Base-by-base conservation (phyloP, 2,888 invertebrate genomes). In the Eucera pruinosa region DNA sequence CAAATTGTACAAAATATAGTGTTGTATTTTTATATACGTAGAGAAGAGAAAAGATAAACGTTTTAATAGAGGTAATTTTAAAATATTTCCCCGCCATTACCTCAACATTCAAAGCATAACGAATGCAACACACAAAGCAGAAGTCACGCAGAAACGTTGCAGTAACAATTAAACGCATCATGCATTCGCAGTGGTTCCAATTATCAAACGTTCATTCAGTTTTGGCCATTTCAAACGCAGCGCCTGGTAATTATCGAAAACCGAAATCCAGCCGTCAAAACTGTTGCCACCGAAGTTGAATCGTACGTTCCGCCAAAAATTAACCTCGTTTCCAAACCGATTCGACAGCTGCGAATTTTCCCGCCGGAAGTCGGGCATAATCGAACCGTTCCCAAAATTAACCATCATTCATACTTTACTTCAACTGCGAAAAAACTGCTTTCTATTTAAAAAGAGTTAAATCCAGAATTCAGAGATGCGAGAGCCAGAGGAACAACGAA, bases 241-340 rank as follows among this genome's bases (percentile, higher is more conserved):
- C 58, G 20, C 39, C 20, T 36, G 39, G 36, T 57, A 66, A 58
- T 66, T 58, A 66, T 20, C 57, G 58, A 36, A 23, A 47, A 18
- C 25, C 45, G 55, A 54, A 54, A 45, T 65, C 6, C 47, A 6
- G n/a, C 50, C 36, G 27, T 48, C 39, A 39, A 57, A 66, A 57
- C 27, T 41, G 62, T 27, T 25, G 33, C 11, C n/a, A n/a, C 18
- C 25, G 50, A 50, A 9, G 39, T 41, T 18, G n/a, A 13, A 18
- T 6, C 36, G 57, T 25, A 55, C 36, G 36, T 47, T 47, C 15
- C 25, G 25, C 20, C 15, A 41, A 64, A 64, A 64, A 50, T 64
- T 41, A 15, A 62, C 27, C 9, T 20, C 25, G 25, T 18, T 1
- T 13, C 2, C 55, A 25, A 25, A 13, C n/a, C 50, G 9, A 39